Evolutionary conservation across 2,797 vertebrate species (phyloP).

Genomic region (Microchirus variegatus): DNA sequence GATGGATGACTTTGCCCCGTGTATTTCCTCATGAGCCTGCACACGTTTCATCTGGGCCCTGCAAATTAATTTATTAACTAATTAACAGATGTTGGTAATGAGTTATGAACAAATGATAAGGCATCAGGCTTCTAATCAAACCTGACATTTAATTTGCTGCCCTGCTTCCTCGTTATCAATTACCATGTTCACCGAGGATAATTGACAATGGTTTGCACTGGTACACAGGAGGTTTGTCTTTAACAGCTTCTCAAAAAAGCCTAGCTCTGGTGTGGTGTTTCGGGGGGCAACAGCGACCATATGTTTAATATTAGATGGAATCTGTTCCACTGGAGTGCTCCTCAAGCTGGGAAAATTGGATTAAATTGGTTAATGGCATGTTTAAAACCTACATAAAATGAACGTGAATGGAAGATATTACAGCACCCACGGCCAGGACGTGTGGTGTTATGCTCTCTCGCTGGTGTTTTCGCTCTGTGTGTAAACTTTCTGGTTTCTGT

Average conservation of each 20-base stretch:
- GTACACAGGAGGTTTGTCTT: slow-evolving; percentile 72
- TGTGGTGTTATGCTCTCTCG: slow-evolving; percentile 71
- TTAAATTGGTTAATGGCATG: slow-evolving; percentile 89
- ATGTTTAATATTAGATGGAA: slow-evolving; percentile 89
- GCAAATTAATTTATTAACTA: slow-evolving; percentile 77
- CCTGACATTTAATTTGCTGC: slow-evolving; percentile 86
- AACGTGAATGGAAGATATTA: slow-evolving; percentile 86
- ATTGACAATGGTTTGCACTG: slow-evolving; percentile 74
- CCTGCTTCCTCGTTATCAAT: slow-evolving; percentile 82
- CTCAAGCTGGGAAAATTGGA: slow-evolving; percentile 86
- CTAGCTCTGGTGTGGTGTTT: slow-evolving; percentile 64
- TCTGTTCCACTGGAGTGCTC: slow-evolving; percentile 86
- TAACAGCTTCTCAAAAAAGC: slow-evolving; percentile 70
- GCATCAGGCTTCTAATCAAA: slow-evolving; percentile 85
- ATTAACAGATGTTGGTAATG: slow-evolving; percentile 87
- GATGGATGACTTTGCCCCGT: slow-evolving; percentile 74
- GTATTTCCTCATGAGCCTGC: slow-evolving; percentile 56
- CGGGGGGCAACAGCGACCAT: slow-evolving; percentile 79
- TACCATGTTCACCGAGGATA: slow-evolving; percentile 76
- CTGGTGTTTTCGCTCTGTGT: slow-evolving; percentile 67
- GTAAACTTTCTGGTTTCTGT: slow-evolving; percentile 82
- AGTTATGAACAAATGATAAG: slow-evolving; percentile 86
- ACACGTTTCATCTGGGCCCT: slow-evolving; percentile 70
- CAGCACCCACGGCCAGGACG: slow-evolving; percentile 59
- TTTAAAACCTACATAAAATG: slow-evolving; percentile 87